Evolutionary conservation across 2,888 invertebrate genomes (phyloP), one percentile per base, ranked within the genome.

Genomic region (Volucella bombylans): DNA sequence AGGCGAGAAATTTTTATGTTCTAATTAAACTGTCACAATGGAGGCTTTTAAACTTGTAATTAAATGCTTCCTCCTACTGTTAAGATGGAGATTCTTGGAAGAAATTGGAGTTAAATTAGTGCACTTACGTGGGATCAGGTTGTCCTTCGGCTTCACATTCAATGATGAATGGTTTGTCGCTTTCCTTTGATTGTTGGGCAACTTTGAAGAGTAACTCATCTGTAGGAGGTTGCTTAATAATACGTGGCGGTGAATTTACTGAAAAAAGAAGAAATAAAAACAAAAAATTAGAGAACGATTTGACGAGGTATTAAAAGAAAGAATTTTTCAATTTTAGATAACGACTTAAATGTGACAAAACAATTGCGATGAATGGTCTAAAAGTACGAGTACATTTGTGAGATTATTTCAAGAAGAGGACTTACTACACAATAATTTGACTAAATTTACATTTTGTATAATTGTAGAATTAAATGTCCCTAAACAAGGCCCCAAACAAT

Each of bases 111-210:
- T 43, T 8, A 65, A 43, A 65, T 57, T 68, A 47, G 65, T 49
- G 43, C 67, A 94, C 95, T 93, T 94, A 99, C 97, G 94, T 95
- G 71, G 99, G 98, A 87, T 95, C 95, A 11, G 99, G 99, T 92
- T 98, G 97, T 88, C 98, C 99, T 91, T 96, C 96, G 12, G 99
- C 99, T 92, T 97, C 97, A 92, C 99, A 99, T 92, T 98, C 97
- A 87, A 99, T 96, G 89, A 97, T 95, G 93, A 98, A 97, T 64
- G 98, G 98, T 91, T 97, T 97, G 92, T 97, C 96, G 90, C 96
- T 96, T 92, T 97, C 97, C 87, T 95, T 95, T 69, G 95, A 93
- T 89, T 95, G 95, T 87, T 93, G 93, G 57, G 96, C 96, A 87
- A 98, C 97, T 94, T 98, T 97, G 92, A 97, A 98, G 86, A 98